Conservation (phyloP, 2,888 invertebrate species). For the Lycocerus yunnanus region DNA sequence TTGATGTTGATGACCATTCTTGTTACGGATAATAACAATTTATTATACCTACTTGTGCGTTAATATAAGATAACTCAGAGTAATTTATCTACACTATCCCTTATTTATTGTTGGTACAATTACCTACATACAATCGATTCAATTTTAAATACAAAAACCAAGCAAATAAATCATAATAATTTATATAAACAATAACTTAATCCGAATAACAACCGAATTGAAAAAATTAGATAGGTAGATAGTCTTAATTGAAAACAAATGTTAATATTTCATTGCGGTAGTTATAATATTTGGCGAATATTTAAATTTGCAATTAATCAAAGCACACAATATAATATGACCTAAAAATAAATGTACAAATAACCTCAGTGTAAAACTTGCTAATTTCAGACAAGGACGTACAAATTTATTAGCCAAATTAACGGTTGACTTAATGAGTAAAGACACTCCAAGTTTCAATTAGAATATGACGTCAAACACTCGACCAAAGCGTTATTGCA, state of each 20-base stretch:
- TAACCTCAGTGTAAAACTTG: conserved; percentile 38
- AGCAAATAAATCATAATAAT: not conserved
- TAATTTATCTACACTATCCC: not conserved
- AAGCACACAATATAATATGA: conserved; percentile 1
- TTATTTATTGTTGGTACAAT: not conserved
- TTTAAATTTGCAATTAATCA: not conserved
- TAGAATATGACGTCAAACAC: conserved; percentile 41
- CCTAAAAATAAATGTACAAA: conserved; percentile 33
- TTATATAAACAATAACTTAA: not conserved
- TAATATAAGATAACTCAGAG: not conserved
- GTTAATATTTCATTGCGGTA: not conserved
- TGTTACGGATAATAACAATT: not conserved
- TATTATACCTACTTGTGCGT: not conserved
- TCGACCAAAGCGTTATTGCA: conserved; percentile 38
- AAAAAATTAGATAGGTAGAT: not conserved
- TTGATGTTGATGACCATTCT: too few relatives aligned
- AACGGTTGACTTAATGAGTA: conserved; percentile 45
- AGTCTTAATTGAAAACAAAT: not conserved
- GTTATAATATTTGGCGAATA: not conserved
- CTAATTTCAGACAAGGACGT: conserved; percentile 47
- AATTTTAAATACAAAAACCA: not conserved
- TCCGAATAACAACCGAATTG: not conserved
- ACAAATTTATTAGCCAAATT: conserved; percentile 47
- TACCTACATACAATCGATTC: not conserved
- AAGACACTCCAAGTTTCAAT: conserved; percentile 38